phyloP scores from a whole-genome alignment of 2,888 invertebrate genomes.

The Watsonalla cultraria region DNA sequence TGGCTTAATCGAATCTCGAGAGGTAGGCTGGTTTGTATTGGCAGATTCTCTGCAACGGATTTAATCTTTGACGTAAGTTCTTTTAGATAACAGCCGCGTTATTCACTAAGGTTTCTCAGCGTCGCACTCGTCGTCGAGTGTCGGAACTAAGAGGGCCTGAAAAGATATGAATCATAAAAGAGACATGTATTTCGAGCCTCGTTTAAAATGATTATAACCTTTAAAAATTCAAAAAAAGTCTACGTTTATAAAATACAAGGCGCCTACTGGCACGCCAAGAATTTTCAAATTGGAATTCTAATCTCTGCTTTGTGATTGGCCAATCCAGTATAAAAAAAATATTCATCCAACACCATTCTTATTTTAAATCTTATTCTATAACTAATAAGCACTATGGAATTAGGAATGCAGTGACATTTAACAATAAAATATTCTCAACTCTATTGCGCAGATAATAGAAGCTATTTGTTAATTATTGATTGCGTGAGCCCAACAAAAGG shows the following conservation, averaged over 20 bases:
- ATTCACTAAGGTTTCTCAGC: too few species aligned
- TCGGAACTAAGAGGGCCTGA: too few species aligned
- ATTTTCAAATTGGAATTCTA: conserved; percentile 50
- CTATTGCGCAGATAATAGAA: conserved; percentile 10
- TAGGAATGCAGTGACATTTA: too few species aligned
- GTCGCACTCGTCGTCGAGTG: too few species aligned
- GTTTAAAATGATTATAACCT: too few species aligned
- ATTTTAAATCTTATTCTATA: not conserved
- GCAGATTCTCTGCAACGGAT: conserved; percentile 28
- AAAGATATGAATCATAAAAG: too few species aligned
- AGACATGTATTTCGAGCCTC: too few species aligned
- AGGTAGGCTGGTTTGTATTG: conserved; percentile 27
- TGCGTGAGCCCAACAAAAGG: not conserved
- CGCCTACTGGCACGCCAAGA: conserved; percentile 48
- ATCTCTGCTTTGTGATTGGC: conserved; percentile 45
- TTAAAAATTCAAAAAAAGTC: not conserved
- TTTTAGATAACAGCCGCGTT: conserved; percentile 14
- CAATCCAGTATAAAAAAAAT: conserved; percentile 19
- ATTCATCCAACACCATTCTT: not conserved
- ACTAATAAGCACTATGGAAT: not conserved
- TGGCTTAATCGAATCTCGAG: conserved; percentile 19
- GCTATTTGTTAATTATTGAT: not conserved
- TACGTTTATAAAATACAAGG: conserved; percentile 35
- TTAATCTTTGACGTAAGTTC: conserved; percentile 25
- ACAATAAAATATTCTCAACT: conserved; percentile 10